These are phyloP conservation scores for Proterorhinus semilunaris DNA, from an alignment of 2,113 vertebrate species.

Conservation along the genomic window DNA sequence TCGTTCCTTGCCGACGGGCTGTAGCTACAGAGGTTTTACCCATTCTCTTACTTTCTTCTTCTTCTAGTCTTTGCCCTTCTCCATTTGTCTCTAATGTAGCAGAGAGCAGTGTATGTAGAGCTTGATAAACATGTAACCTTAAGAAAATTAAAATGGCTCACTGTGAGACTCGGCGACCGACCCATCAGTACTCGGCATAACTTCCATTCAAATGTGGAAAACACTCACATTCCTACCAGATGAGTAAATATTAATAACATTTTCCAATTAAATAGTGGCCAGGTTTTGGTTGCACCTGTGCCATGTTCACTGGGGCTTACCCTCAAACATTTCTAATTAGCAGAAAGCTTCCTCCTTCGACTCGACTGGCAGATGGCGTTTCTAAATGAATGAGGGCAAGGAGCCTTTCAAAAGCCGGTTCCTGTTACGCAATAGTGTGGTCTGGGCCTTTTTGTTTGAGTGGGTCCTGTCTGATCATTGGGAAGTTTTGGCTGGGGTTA, in stretches of 20 bases:
- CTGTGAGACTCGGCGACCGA: too few relatives aligned
- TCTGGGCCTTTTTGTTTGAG: conserved; percentile 26
- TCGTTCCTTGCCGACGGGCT: too few relatives aligned
- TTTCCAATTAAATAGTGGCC: neutral
- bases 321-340: conserved; percentile 1
- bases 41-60: too few relatives aligned
- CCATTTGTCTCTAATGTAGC: too few relatives aligned
- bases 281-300: neutral
- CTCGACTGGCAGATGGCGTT: conserved; percentile 10
- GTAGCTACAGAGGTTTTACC: too few relatives aligned
- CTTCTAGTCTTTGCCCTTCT: too few relatives aligned
- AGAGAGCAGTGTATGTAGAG: too few relatives aligned
- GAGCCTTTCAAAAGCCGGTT: conserved; percentile 26
- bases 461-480: neutral
- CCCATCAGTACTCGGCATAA: too few relatives aligned
- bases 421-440: conserved; percentile 39
- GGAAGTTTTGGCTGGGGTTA: conserved; percentile 5
- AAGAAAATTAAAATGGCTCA: too few relatives aligned
- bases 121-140: too few relatives aligned
- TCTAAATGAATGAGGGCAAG: conserved; percentile 28
- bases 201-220: too few relatives aligned
- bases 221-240: neutral
- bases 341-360: conserved; percentile 18
- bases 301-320: neutral
- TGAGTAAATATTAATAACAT: neutral